Conservation (phyloP, 2,113 vertebrate genomes). For the Triplophysa rosa region DNA sequence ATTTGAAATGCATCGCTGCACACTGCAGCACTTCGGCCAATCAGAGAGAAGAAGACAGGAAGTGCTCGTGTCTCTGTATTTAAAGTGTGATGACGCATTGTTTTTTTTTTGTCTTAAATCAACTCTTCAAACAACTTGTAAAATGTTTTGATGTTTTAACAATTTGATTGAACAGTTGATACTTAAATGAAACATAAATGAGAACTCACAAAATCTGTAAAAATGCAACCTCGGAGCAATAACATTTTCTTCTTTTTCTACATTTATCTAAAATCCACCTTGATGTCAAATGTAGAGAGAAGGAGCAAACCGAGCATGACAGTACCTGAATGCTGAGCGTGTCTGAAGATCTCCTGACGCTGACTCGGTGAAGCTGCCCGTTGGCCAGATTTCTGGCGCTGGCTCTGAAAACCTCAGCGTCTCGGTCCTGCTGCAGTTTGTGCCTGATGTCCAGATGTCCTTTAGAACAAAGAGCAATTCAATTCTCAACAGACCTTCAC, state of each 20-base stretch:
- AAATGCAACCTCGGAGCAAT: too few relatives aligned
- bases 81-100: slow-evolving; percentile 47
- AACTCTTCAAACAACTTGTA: too few relatives aligned
- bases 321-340: slow-evolving; percentile 69
- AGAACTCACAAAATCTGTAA: too few relatives aligned
- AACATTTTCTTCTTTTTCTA: too few relatives aligned
- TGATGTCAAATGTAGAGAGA: not conserved
- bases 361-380: slow-evolving; percentile 67
- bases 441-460: slow-evolving; percentile 72
- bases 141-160: too few relatives aligned
- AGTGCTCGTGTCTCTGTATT: slow-evolving; percentile 32
- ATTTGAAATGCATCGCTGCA: slow-evolving; percentile 43
- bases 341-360: slow-evolving; percentile 61
- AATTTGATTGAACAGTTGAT: too few relatives aligned
- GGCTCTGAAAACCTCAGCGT: slow-evolving; percentile 62
- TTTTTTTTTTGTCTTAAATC: too few relatives aligned
- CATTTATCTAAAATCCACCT: not conserved
- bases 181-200: too few relatives aligned
- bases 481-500: not conserved
- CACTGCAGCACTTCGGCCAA: slow-evolving; percentile 35
- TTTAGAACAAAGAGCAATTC: slow-evolving; percentile 50
- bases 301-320: not conserved
- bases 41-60: slow-evolving; percentile 38
- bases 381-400: slow-evolving; percentile 61
- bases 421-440: slow-evolving; percentile 65